phyloP scores from a whole-genome alignment of 2,797 vertebrate species.

The Hyperoplus immaculatus region DNA sequence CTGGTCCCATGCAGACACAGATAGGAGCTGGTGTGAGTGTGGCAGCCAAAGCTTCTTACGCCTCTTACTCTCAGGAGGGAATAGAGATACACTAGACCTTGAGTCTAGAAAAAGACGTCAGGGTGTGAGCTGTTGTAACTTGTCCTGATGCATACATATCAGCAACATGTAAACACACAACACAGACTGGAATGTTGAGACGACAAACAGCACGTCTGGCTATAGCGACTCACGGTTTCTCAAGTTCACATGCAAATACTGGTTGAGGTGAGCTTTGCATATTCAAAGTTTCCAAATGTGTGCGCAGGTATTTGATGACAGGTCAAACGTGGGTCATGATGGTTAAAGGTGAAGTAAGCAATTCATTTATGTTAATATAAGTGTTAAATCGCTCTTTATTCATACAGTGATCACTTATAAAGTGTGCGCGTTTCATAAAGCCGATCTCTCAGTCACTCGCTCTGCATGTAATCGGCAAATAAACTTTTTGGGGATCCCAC shows the following conservation, averaged over 20 bases:
- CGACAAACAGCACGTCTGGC: conserved; percentile 52
- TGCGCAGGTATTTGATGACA: conserved; percentile 8
- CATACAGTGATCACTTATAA: too few species aligned
- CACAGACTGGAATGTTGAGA: conserved; percentile 50
- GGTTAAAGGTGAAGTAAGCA: neutral
- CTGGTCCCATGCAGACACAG: conserved; percentile 32
- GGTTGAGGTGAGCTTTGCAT: conserved; percentile 45
- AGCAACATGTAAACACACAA: conserved; percentile 38
- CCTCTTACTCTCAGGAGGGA: conserved; percentile 1
- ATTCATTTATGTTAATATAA: too few species aligned
- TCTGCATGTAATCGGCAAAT: too few species aligned
- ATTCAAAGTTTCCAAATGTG: conserved; percentile 44
- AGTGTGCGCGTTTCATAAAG: too few species aligned
- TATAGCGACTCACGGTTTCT: conserved; percentile 10
- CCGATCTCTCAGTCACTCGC: too few species aligned
- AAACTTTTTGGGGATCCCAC: too few species aligned
- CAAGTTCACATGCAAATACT: conserved; percentile 39
- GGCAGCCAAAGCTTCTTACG: conserved; percentile 10
- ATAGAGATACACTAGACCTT: conserved; percentile 24
- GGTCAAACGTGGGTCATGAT: neutral
- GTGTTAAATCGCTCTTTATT: too few species aligned
- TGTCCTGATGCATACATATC: conserved; percentile 40
- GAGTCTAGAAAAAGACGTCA: conserved; percentile 40
- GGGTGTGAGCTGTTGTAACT: conserved; percentile 55
- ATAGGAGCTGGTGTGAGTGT: conserved; percentile 11